These are phyloP conservation scores for Axea sp. DNA, from an alignment of 2,888 invertebrate species.

Conservation along the genomic window DNA sequence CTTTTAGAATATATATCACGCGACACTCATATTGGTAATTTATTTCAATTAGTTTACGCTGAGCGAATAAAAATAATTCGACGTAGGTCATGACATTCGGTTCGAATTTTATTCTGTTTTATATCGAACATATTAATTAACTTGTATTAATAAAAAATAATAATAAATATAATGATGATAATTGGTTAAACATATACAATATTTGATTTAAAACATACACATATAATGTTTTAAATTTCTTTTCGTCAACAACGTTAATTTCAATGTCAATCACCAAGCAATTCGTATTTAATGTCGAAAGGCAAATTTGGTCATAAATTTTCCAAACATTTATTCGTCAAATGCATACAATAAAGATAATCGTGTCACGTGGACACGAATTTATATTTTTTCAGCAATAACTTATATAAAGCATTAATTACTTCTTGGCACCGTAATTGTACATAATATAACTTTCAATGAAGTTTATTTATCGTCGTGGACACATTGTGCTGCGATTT, in stretches of 20 bases:
- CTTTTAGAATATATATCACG: constrained; percentile 25
- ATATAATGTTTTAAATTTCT: constrained; percentile 1
- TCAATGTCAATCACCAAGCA: constrained; percentile 29
- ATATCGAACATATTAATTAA: not conserved
- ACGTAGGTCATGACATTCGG: constrained; percentile 1
- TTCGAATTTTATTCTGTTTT: not conserved
- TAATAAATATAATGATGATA: not conserved
- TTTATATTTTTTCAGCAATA: constrained; percentile 39
- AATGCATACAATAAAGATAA: constrained; percentile 43
- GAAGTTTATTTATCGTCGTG: constrained; percentile 32
- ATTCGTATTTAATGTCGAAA: constrained; percentile 28
- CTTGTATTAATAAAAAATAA: not conserved
- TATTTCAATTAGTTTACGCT: constrained; percentile 38
- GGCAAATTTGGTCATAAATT: constrained; percentile 33
- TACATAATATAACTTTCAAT: constrained; percentile 48
- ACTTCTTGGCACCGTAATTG: constrained; percentile 48
- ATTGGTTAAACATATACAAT: not conserved
- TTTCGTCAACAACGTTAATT: constrained; percentile 3
- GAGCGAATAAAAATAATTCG: constrained; percentile 23
- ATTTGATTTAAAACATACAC: not conserved
- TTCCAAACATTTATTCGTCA: constrained; percentile 38
- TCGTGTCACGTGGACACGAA: constrained; percentile 38
- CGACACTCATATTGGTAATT: constrained; percentile 33
- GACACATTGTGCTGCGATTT: constrained; percentile 47
- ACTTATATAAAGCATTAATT: constrained; percentile 46